Percentiles rank a stretch among this genome's conserved stretches.
These are phyloP conservation scores for Ophion ventricosus DNA, from an alignment of 2,888 invertebrate species.

Conservation along the genomic window DNA sequence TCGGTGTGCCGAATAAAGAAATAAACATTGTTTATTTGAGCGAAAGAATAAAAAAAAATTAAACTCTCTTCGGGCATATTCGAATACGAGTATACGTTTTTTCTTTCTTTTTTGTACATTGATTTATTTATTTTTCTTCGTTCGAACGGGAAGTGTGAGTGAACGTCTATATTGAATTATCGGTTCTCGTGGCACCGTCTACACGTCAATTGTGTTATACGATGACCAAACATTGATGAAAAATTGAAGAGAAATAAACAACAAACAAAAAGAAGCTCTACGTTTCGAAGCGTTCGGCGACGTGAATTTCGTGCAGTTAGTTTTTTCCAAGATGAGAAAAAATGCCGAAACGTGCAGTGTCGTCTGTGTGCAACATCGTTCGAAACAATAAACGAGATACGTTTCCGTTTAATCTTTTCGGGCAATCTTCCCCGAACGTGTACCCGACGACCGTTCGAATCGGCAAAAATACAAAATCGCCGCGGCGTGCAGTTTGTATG, in stretches of 20 bases:
- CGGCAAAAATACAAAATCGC: background rate
- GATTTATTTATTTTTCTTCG: background rate
- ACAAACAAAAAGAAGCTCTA: background rate
- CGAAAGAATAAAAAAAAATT: conserved; percentile 16
- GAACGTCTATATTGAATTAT: too few relatives aligned
- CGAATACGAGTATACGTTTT: background rate
- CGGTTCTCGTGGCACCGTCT: too few relatives aligned
- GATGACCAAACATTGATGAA: too few relatives aligned
- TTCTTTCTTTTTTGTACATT: too few relatives aligned
- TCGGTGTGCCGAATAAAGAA: conserved; percentile 10
- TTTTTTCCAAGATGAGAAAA: conserved; percentile 29
- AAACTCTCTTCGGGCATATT: background rate
- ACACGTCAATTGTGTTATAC: too few relatives aligned
- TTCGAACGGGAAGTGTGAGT: too few relatives aligned
- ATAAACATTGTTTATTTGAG: conserved; percentile 1
- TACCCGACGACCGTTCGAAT: background rate
- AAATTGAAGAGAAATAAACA: background rate
- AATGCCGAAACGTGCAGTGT: conserved; percentile 37
- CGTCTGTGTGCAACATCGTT: conserved; percentile 28
- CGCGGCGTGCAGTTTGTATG: conserved; percentile 3
- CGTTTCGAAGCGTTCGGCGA: too few relatives aligned
- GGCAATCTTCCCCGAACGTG: conserved; percentile 9
- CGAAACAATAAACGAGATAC: conserved; percentile 43
- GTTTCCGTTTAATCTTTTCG: conserved; percentile 32
- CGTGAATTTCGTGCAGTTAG: background rate